phyloP scores from a whole-genome alignment of 2,797 vertebrate genomes.

The Pipistrellus pygmaeus region DNA sequence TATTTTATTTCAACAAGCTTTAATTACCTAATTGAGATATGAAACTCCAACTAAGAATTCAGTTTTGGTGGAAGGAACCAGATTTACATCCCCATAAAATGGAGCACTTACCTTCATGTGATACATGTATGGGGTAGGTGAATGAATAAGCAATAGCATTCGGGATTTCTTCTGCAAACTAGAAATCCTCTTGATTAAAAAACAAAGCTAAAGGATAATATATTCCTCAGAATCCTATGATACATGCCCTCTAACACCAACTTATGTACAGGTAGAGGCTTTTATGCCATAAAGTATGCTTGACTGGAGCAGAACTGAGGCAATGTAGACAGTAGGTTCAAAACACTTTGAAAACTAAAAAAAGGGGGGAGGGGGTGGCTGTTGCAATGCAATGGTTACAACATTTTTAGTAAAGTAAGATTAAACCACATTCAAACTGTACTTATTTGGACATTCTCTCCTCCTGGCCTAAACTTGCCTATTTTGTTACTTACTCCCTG shows the following conservation, averaged over 20 bases:
- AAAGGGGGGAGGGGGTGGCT: background rate
- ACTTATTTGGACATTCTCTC: background rate
- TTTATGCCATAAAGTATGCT: background rate
- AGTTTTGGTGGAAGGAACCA: constrained; percentile 57
- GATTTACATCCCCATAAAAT: constrained; percentile 75
- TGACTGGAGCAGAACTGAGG: background rate
- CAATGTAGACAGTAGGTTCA: background rate
- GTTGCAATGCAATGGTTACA: constrained; percentile 14
- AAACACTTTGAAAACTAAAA: constrained; percentile 33
- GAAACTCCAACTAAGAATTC: constrained; percentile 66
- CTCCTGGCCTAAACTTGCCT: background rate
- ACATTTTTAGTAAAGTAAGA: constrained; percentile 1
- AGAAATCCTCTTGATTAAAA: constrained; percentile 56
- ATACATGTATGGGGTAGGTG: constrained; percentile 10
- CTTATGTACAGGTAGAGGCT: background rate
- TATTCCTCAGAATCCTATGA: background rate
- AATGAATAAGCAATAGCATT: background rate
- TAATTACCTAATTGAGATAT: constrained; percentile 78
- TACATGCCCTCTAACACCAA: background rate
- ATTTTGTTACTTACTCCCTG: background rate
- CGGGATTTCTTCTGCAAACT: constrained; percentile 32
- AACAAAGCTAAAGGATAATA: background rate
- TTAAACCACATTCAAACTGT: background rate
- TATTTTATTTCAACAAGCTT: constrained; percentile 77
- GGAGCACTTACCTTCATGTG: constrained; percentile 46